These are phyloP conservation scores for Bombus waltoni DNA, from an alignment of 1,140 invertebrate species.

Conservation along the genomic window DNA sequence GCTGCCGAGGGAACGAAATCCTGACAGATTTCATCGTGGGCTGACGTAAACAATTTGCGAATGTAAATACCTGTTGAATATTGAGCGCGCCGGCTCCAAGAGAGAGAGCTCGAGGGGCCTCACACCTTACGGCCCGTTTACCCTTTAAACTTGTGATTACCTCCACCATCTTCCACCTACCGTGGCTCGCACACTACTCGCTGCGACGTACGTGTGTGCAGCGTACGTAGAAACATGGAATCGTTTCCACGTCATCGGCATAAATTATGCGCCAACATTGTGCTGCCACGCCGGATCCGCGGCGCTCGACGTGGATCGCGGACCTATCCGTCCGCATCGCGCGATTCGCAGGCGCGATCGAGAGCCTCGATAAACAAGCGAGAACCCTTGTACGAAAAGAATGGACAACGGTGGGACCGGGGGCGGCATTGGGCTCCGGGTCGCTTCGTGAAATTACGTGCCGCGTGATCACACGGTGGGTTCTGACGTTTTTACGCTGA, in stretches of 20 bases:
- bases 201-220: neutral
- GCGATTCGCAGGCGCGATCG: slow-evolving; percentile 55
- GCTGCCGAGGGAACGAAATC: slow-evolving; percentile 72
- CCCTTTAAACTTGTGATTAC: slow-evolving; percentile 77
- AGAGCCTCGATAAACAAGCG: slow-evolving; percentile 42
- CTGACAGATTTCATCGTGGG: slow-evolving; percentile 81
- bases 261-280: slow-evolving; percentile 75
- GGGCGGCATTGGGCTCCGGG: neutral
- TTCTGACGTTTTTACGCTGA: neutral
- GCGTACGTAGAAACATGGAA: slow-evolving; percentile 26
- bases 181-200: slow-evolving; percentile 32
- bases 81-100: slow-evolving; percentile 66
- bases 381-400: slow-evolving; percentile 19
- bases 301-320: slow-evolving; percentile 31
- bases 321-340: slow-evolving; percentile 35
- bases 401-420: neutral
- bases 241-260: slow-evolving; percentile 71
- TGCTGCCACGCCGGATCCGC: slow-evolving; percentile 50
- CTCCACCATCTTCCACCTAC: slow-evolving; percentile 61
- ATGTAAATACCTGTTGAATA: slow-evolving; percentile 82
- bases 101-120: slow-evolving; percentile 69
- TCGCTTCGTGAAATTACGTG: neutral
- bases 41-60: slow-evolving; percentile 82
- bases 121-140: slow-evolving; percentile 77
- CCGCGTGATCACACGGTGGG: neutral